Percentiles rank a stretch among this genome's conserved stretches.
These are phyloP conservation scores for Alfaro cultratus DNA, from an alignment of 2,797 vertebrate species.

Conservation along the genomic window DNA sequence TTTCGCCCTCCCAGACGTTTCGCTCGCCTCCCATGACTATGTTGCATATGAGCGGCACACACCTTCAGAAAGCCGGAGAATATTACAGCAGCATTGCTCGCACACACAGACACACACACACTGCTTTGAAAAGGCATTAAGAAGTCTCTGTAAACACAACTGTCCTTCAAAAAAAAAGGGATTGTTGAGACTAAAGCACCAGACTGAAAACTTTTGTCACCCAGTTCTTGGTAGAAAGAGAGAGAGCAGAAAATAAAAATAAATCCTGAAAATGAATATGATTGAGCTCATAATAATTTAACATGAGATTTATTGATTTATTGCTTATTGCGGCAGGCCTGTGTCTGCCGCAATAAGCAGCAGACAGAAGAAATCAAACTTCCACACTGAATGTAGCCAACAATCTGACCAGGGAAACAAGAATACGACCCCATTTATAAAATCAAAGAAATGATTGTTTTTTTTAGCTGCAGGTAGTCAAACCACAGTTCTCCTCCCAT, in stretches of 20 bases:
- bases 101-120: not conserved
- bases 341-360: too few species aligned
- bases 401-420: not conserved
- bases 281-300: too few species aligned
- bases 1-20: slow-evolving; percentile 45
- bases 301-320: too few species aligned
- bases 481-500: not conserved
- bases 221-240: too few species aligned
- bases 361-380: slow-evolving; percentile 24
- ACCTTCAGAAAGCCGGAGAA: slow-evolving; percentile 18
- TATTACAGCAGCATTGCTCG: not conserved
- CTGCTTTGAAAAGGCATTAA: not conserved
- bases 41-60: slow-evolving; percentile 28
- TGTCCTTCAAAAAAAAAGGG: too few species aligned
- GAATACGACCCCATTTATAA: not conserved
- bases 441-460: not conserved
- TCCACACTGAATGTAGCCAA: not conserved
- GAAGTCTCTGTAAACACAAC: too few species aligned
- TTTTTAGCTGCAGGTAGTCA: not conserved
- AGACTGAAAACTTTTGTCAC: too few species aligned
- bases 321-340: not conserved
- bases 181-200: too few species aligned
- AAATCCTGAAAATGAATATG: too few species aligned
- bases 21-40: slow-evolving; percentile 28
- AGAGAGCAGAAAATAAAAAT: too few species aligned